Percentiles rank a stretch among this genome's conserved stretches.
phyloP scores from a whole-genome alignment of 2,888 invertebrate species.

The Machimus rusticus region DNA sequence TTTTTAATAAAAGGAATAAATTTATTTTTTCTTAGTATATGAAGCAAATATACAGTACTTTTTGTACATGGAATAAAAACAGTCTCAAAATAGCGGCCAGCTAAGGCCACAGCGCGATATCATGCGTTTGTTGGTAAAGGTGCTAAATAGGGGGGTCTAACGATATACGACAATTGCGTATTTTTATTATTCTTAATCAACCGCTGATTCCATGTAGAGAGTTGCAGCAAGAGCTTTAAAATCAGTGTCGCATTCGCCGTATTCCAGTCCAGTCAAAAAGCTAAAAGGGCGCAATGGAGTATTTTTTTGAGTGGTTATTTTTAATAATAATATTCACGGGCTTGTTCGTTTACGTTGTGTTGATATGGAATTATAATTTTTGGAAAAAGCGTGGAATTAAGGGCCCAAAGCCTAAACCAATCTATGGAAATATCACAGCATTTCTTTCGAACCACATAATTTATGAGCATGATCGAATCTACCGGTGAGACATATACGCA shows the following conservation, averaged over 20 bases:
- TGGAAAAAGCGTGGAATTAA: slow-evolving; percentile 60
- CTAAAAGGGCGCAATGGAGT: neutral
- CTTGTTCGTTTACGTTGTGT: neutral
- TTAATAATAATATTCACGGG: neutral
- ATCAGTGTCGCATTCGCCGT: neutral
- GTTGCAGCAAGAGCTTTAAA: neutral
- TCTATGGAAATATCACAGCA: slow-evolving; percentile 59
- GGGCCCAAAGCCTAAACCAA: slow-evolving; percentile 56
- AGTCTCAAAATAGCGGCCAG: neutral
- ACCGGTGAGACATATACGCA: slow-evolving; percentile 54
- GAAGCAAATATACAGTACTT: neutral
- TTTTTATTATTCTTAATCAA: neutral
- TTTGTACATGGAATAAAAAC: neutral
- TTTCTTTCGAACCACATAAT: slow-evolving; percentile 53
- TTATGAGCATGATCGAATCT: slow-evolving; percentile 59
- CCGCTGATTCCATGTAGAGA: neutral
- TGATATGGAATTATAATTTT: slow-evolving; percentile 55
- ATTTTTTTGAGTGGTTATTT: neutral
- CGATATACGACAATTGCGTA: neutral
- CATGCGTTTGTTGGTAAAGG: neutral
- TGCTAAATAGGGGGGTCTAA: neutral
- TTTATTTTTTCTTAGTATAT: neutral
- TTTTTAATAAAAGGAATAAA: neutral
- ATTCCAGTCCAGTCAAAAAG: neutral
- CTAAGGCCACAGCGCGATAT: neutral